phyloP scores from a whole-genome alignment of 2,113 vertebrate genomes.

The Vanacampus margaritifer region DNA sequence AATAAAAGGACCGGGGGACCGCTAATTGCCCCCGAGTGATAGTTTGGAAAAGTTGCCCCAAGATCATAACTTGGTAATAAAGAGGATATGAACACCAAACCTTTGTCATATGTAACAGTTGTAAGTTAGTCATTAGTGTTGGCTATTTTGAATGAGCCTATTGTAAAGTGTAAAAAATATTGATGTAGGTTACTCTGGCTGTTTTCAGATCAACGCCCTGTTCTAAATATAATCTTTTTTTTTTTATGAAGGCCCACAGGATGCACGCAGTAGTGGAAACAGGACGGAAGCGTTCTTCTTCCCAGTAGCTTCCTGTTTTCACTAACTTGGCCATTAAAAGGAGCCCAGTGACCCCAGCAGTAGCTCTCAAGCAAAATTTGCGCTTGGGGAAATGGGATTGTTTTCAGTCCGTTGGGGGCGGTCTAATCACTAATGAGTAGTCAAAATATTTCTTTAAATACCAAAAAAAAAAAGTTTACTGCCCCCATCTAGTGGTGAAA shows the following conservation, averaged over 20 bases:
- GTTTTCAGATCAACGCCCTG: constrained; percentile 34
- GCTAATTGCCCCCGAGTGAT: too few species aligned
- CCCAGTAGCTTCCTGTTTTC: constrained; percentile 65
- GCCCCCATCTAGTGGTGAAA: constrained; percentile 35
- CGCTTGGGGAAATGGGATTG: background rate
- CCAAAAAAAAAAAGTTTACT: background rate
- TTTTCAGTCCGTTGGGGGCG: background rate
- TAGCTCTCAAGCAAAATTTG: constrained; percentile 3
- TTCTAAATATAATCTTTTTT: constrained; percentile 37
- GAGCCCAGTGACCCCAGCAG: constrained; percentile 24
- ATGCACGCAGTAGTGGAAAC: constrained; percentile 30
- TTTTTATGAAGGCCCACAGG: constrained; percentile 38
- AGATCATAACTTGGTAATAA: too few species aligned
- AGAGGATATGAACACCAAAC: too few species aligned
- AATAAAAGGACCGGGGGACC: too few species aligned
- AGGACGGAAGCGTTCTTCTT: constrained; percentile 56
- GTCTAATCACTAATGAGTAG: background rate
- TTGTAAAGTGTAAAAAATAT: too few species aligned
- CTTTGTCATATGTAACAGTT: too few species aligned
- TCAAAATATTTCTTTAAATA: background rate
- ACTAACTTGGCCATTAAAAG: constrained; percentile 35
- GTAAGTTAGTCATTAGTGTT: too few species aligned
- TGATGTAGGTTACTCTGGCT: too few species aligned
- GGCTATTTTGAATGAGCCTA: too few species aligned
- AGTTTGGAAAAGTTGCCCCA: too few species aligned